phyloP scores from a whole-genome alignment of 2,797 vertebrate genomes.

The Vireo griseus region DNA sequence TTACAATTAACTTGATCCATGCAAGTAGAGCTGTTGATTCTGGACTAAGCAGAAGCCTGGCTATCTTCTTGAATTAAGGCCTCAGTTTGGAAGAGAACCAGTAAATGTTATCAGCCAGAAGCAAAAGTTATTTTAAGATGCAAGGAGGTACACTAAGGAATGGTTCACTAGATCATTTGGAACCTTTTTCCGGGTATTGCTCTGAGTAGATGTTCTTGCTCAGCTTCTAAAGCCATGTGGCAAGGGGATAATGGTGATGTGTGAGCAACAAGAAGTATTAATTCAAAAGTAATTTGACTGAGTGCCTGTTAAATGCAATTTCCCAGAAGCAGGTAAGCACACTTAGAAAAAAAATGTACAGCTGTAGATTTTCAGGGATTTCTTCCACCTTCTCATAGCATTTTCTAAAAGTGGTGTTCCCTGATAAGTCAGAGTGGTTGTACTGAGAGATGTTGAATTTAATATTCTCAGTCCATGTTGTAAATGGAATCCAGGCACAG shows the following conservation, averaged over 20 bases:
- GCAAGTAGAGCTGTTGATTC: background rate
- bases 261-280: background rate
- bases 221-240: background rate
- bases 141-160: background rate
- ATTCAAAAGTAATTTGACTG: background rate
- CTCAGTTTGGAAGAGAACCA: background rate
- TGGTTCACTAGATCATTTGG: background rate
- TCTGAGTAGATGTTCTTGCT: background rate
- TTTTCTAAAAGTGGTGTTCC: background rate
- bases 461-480: background rate
- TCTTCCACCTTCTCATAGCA: background rate
- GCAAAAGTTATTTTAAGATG: background rate
- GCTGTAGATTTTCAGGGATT: background rate
- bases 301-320: background rate
- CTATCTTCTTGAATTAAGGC: background rate
- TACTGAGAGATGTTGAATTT: background rate
- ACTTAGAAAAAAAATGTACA: background rate
- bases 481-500: background rate
- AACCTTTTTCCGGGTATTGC: background rate
- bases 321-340: background rate
- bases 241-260: background rate
- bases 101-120: background rate
- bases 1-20: background rate
- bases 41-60: background rate
- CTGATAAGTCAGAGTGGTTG: background rate